Conservation (phyloP, 2,113 vertebrate genomes). For the Neofelis nebulosa region DNA sequence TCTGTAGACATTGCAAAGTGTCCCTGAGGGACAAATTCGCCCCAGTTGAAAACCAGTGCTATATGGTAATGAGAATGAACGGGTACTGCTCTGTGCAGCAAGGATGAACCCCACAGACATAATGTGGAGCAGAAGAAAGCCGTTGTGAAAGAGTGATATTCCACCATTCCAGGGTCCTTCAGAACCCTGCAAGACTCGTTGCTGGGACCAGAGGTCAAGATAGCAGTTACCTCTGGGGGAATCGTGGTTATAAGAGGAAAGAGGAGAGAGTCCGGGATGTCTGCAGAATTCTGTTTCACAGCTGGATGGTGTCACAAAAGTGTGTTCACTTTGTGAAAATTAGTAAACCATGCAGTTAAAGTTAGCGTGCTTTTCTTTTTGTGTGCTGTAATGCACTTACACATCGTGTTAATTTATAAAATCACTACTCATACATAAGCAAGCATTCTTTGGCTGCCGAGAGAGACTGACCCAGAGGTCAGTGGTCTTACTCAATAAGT, state of each 20-base stretch:
- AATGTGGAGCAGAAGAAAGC: background rate
- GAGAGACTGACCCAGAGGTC: background rate
- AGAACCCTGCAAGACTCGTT: background rate
- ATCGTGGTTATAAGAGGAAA: background rate
- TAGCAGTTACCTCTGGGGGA: background rate
- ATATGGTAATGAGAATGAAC: fast-evolving
- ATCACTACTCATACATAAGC: background rate
- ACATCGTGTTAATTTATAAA: background rate
- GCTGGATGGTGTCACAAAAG: background rate
- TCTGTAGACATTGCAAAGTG: background rate
- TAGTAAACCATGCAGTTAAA: background rate
- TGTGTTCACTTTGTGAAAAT: background rate
- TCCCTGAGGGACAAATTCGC: background rate
- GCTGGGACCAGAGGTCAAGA: background rate
- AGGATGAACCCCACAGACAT: background rate
- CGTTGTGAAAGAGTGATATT: background rate
- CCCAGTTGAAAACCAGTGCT: background rate
- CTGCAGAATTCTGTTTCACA: background rate
- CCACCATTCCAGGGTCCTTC: background rate
- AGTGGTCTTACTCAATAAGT: no score
- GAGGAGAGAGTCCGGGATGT: background rate
- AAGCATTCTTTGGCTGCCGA: background rate
- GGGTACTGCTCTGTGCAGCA: background rate
- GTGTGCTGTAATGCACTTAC: background rate
- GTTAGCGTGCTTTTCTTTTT: background rate